Evolutionary conservation across 1,140 invertebrate genomes (phyloP).

Genomic region (Colletes latitarsis): DNA sequence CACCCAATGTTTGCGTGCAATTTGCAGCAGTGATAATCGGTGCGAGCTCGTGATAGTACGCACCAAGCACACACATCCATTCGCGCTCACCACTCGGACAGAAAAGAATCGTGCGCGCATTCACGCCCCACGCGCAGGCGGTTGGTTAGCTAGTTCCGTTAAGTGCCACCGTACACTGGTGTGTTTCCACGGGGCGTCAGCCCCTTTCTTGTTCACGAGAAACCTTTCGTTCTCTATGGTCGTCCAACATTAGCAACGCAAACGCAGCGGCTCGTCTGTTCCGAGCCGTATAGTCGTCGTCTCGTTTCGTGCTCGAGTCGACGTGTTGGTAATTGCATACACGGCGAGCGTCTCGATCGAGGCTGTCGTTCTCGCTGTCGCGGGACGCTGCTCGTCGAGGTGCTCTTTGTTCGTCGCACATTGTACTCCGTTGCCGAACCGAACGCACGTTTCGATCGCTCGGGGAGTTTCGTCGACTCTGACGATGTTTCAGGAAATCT

Average conservation of each 20-base stretch:
- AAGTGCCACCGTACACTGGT: constrained; percentile 50
- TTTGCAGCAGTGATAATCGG: constrained; percentile 60
- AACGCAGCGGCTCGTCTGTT: constrained; percentile 48
- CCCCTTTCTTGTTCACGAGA: constrained; percentile 6
- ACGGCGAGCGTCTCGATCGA: constrained; percentile 45
- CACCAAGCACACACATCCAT: constrained; percentile 9
- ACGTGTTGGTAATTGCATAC: constrained; percentile 41
- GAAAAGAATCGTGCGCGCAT: background rate
- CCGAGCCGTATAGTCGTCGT: constrained; percentile 49
- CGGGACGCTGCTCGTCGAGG: constrained; percentile 65
- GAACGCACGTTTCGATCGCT: constrained; percentile 32
- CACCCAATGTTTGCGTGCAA: constrained; percentile 56
- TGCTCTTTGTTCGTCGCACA: constrained; percentile 71
- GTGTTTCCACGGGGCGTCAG: constrained; percentile 23
- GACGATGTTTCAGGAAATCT: too few relatives aligned
- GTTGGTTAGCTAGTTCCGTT: constrained; percentile 22
- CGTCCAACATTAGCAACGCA: constrained; percentile 33
- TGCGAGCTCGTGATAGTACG: constrained; percentile 50
- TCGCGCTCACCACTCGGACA: background rate
- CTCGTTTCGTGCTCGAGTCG: constrained; percentile 38
- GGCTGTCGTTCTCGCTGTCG: constrained; percentile 40
- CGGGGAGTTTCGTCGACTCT: background rate
- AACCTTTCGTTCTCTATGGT: constrained; percentile 14
- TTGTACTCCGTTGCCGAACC: constrained; percentile 63
- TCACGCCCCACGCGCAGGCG: constrained; percentile 14